Base-by-base conservation (phyloP, 2,888 invertebrate species). In the Meghimatium bilineatum region DNA sequence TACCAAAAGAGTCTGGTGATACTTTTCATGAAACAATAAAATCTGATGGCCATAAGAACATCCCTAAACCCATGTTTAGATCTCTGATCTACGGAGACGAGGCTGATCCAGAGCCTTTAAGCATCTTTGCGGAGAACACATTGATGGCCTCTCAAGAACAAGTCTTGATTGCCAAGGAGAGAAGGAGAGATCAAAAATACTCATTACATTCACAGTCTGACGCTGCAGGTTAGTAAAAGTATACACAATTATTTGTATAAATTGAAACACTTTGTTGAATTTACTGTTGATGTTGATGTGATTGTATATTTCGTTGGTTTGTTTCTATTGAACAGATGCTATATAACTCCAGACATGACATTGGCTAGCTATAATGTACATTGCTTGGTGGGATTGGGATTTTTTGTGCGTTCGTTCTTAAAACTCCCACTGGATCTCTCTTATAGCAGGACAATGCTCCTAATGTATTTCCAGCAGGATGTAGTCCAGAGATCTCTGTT, bases 111-210 rank as follows among this genome's bases (percentile, higher is more conserved):
- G 78, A 78, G 32, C 67, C 78, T 1, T 23, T 78, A 26, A 78
- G 78, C 66, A 66, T 78, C 63, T 78, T 78, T 49, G 78, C 20
- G 5, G 29, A 12, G 2, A 44, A 78, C n/a, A 66, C 78, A 23
- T 44, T 63, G 49, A 78, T 78, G 78, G 66, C 78, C 12, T 78
- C 78, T 2, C 78, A 78, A 23, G 78, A 78, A 44, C 34, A 63
- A 12, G 12, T 78, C 1, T 8, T 63, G 5, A 38, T 63, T 44
- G 66, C 66, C 66, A 78, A 32, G 26, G 77, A 77, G 63, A 60
- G 63, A 38, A n/a, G 29, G 32, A 63, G 78, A 44, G n/a, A 23
- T 29, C 23, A 77, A n/a, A 17, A 17, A 20, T 20, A 26, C 34
- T 38, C 60, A n/a, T 5, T n/a, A 52, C 36, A 72, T 38, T 3